A percentile compares a stretch with the other conserved stretches of the same genome.
Conservation (phyloP, 2,113 vertebrate species). For the Hemiprocne comata region DNA sequence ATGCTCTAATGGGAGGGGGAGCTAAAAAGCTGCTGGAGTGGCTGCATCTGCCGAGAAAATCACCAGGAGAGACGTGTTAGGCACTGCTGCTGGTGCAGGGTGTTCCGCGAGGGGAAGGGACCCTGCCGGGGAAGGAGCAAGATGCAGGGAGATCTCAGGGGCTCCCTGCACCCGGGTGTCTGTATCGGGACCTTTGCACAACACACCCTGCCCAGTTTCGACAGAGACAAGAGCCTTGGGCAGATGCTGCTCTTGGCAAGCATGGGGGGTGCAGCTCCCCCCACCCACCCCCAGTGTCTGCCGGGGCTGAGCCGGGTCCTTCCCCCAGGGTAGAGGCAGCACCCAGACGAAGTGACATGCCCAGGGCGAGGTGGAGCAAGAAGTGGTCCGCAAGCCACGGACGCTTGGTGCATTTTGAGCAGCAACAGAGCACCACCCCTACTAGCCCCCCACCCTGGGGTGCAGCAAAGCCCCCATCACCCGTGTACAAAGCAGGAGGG, state of each 20-base stretch:
- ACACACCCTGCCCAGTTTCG: neutral
- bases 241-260: neutral
- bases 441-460: accelerated
- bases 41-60: neutral
- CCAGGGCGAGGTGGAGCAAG: neutral
- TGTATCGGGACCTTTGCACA: neutral
- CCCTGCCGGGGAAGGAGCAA: accelerated
- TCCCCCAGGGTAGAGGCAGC: accelerated
- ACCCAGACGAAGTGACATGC: accelerated
- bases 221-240: neutral
- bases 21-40: neutral
- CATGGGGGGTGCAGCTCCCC: neutral
- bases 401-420: neutral
- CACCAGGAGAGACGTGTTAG: accelerated
- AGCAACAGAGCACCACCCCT: too few species aligned
- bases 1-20: neutral
- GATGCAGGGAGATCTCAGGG: accelerated
- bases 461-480: neutral
- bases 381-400: accelerated
- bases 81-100: accelerated
- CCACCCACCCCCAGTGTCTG: accelerated
- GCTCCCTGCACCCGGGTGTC: neutral
- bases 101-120: accelerated
- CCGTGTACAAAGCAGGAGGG: too few species aligned
- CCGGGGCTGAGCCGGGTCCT: neutral